Evolutionary conservation across 2,888 invertebrate species (phyloP), one percentile per base, ranked within the genome.

Genomic region (Habrosyne pyritoides): DNA sequence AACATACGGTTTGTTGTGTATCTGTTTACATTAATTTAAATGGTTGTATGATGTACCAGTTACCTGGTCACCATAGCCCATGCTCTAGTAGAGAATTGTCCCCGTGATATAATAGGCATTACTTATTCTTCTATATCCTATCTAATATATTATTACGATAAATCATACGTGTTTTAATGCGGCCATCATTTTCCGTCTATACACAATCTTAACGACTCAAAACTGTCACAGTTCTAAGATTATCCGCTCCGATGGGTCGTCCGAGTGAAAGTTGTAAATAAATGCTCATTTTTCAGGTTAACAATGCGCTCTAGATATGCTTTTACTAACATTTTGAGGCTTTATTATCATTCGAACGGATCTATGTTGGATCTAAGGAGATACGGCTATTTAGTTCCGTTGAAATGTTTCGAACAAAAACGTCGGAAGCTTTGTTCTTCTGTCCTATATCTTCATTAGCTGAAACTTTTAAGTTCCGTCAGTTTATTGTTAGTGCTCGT

Each of bases 231-330:
- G 33, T n/a, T n/a, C 42, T 42, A 42, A 42, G 42, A 42, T 42
- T 42, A 42, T 42, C 61, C 70, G 81, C 80, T 81, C 78, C 68
- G 78, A 61, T 76, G 79, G 64, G 67, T 49, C 60, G 67, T 50
- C 60, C 54, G 54, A 79, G 81, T 79, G 81, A 81, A 81, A 81
- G 80, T 81, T 63, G 61, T 59, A 56, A 64, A 55, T 64, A 60
- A 72, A 55, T 56, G 54, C 57, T 61, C 58, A 61, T 59, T 42
- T 33, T 42, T 42, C 42, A 42, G 42, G 42, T 42, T 42, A 42
- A 42, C 42, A 18, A 18, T 42, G 18, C 18, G 18, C 14, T 6
- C 42, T 18, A 42, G 42, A 42, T 42, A 3, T 14, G n/a, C 33
- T 42, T 8, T 42, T 42, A 14, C 24, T 24, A 5, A 24, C 12